Evolutionary conservation across 53 echinoderm and acorn worm genomes (phyloP), one percentile per base, ranked within the genome.

Genomic region (Luidia sarsii): DNA sequence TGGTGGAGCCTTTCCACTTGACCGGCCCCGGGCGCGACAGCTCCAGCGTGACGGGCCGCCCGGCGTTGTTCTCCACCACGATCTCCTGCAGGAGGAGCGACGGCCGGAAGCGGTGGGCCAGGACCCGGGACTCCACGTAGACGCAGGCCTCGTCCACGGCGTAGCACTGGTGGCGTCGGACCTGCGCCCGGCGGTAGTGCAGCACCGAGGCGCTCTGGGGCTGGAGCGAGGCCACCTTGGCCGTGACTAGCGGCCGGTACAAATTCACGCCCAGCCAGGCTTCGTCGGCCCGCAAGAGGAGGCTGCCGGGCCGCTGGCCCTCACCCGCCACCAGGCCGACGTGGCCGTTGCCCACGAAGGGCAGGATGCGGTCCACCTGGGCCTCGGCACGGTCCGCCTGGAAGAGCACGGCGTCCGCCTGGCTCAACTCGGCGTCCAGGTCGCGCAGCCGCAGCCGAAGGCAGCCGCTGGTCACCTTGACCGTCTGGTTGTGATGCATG

Each of bases 271-370:
- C 64, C 9, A 85, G 69, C 88, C 92, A 93, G 29, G 83, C 65
- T 4, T 83, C 64, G 22, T 93, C 90, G 14, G 88, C 77, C 37
- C 88, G 50, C 3, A 95, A 35, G 3, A 83, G 46, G 8, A 95
- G 29, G 27, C 87, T 89, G 69, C 68, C 72, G 10, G 95, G 86
- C n/a, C 90, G 85, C 8, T 70, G 31, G 30, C 88, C 82, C n/a
- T n/a, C n/a, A 67, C 90, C 88, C 22, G 88, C 88, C 5, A 83
- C 82, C 50, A 95, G 81, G 20, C 90, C 95, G 1, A 95, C 35
- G 32, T 95, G 88, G n/a, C 95, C 95, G 35, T 95, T 95, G 13
- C 95, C 95, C 14, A 90, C 73, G 48, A 88, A 88, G 6, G 95
- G 85, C 10, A 94, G 54, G 9, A 94, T 35, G 57, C 71, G 88